phyloP scores from a whole-genome alignment of 1,140 invertebrate genomes.

The Pogonognathellus flavescens region DNA sequence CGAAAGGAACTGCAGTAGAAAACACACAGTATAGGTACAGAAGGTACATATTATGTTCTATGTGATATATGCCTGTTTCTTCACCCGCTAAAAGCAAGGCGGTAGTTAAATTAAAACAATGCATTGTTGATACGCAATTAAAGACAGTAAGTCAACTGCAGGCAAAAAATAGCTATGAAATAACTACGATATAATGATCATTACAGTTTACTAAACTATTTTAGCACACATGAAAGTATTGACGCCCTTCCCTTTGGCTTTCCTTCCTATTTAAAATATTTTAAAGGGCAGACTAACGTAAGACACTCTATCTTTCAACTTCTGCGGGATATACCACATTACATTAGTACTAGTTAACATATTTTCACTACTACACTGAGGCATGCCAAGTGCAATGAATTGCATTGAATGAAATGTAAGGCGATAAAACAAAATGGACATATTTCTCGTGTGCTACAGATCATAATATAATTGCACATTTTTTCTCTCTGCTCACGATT shows the following conservation, averaged over 20 bases:
- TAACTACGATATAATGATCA: too few species aligned
- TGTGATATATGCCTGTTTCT: too few species aligned
- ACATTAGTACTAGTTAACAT: not conserved
- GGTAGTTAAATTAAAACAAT: too few species aligned
- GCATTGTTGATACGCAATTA: too few species aligned
- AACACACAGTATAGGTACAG: too few species aligned
- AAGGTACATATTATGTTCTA: too few species aligned
- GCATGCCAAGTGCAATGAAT: not conserved
- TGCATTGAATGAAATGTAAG: not conserved
- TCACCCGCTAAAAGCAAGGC: too few species aligned
- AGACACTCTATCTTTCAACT: not conserved
- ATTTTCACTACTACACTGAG: not conserved
- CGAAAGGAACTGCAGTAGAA: not conserved
- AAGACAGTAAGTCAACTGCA: too few species aligned
- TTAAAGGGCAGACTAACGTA: not conserved
- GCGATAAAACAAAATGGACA: constrained; percentile 18
- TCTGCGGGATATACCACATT: not conserved
- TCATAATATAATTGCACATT: constrained; percentile 40
- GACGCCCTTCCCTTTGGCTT: constrained; percentile 41
- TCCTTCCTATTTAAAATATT: constrained; percentile 3
- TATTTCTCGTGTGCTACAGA: constrained; percentile 37
- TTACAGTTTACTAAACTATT: not conserved
- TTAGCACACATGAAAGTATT: constrained; percentile 14
- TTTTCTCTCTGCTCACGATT: constrained; percentile 32
- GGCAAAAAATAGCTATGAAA: too few species aligned